phyloP scores from a whole-genome alignment of 2,888 invertebrate species.

The Ametastegia equiseti region DNA sequence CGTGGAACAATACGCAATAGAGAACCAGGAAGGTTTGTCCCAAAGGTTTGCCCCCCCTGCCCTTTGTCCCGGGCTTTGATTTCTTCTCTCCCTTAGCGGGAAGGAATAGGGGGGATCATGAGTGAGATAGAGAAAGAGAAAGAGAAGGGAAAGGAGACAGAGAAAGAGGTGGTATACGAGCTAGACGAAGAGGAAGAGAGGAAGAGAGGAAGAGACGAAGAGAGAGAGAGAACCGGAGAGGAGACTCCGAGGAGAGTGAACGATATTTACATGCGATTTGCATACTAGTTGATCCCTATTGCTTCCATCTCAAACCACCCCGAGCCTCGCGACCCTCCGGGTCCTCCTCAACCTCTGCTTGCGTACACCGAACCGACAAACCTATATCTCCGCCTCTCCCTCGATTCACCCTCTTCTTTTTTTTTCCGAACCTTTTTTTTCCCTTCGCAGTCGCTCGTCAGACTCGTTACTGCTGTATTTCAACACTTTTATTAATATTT shows the following conservation, averaged over 20 bases:
- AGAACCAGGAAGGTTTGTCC: slow-evolving; percentile 63
- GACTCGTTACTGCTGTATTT: slow-evolving; percentile 46
- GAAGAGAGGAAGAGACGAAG: slow-evolving; percentile 18
- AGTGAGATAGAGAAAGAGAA: slow-evolving; percentile 56
- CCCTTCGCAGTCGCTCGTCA: slow-evolving; percentile 21
- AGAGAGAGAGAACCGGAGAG: slow-evolving; percentile 19
- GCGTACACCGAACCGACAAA: slow-evolving; percentile 33
- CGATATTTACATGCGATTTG: slow-evolving; percentile 76
- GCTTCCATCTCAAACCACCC: slow-evolving; percentile 75
- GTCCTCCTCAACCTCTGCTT: slow-evolving; percentile 57
- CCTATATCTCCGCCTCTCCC: slow-evolving; percentile 29
- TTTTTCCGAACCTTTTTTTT: slow-evolving; percentile 49
- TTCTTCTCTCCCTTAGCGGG: slow-evolving; percentile 72
- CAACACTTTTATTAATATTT: slow-evolving; percentile 46
- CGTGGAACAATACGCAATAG: slow-evolving; percentile 46
- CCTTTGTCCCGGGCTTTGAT: slow-evolving; percentile 73
- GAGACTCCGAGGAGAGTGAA: slow-evolving; percentile 68
- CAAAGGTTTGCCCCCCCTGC: slow-evolving; percentile 65
- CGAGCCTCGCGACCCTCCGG: slow-evolving; percentile 67
- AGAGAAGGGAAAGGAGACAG: slow-evolving; percentile 56
- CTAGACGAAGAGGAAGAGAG: slow-evolving; percentile 54
- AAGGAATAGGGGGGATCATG: no score
- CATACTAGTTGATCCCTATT: slow-evolving; percentile 77
- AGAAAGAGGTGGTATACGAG: slow-evolving; percentile 58
- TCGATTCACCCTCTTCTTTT: slow-evolving; percentile 55